Base-by-base conservation (phyloP, 2,797 vertebrate genomes). In the Ctenosaura bakeri region DNA sequence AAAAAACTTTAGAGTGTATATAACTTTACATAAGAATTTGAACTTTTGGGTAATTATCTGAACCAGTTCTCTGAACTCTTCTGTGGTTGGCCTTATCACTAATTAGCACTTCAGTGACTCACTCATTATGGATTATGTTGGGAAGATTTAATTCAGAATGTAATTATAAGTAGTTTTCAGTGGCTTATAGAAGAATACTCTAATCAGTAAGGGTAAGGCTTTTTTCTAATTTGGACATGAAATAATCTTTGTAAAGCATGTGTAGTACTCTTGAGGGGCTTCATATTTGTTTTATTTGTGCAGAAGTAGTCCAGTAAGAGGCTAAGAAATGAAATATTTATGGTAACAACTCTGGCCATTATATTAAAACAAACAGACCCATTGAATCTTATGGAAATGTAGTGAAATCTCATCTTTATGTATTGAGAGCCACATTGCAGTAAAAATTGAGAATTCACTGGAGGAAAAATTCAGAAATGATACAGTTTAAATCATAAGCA, bases 141-240 rank as follows among this genome's bases (percentile, higher is more conserved):
- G 94, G 90, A 93, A 95, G 94, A 90, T 95, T 94, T 96, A 95
- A 96, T 95, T 96, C 95, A 95, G 95, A 96, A 95, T 93, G 93
- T 95, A 95, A 96, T 96, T 95, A 96, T 94, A 94, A 87, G 93
- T 94, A 96, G 92, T 95, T 95, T 96, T 95, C 96, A 95, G 94
- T 95, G 94, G 95, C 94, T 96, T 96, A 95, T 89, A 91, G 84
- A 90, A 86, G 87, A 95, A 90, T 93, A 94, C 91, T 93, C 94
- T 94, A 94, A 93, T 95, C 80, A 0, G 94, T 82, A 95, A 82
- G 0, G 20, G 86, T 88, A 94, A 94, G 86, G 89, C 92, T 42
- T 94, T 91, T 94, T 77, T 83, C 88, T 46, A 90, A 76, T 91
- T 95, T 94, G 95, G 93, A 77, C 52, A 76, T 91, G 86, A 83